Evolutionary conservation across 2,113 vertebrate species (phyloP).

Genomic region (Chamaea fasciata): DNA sequence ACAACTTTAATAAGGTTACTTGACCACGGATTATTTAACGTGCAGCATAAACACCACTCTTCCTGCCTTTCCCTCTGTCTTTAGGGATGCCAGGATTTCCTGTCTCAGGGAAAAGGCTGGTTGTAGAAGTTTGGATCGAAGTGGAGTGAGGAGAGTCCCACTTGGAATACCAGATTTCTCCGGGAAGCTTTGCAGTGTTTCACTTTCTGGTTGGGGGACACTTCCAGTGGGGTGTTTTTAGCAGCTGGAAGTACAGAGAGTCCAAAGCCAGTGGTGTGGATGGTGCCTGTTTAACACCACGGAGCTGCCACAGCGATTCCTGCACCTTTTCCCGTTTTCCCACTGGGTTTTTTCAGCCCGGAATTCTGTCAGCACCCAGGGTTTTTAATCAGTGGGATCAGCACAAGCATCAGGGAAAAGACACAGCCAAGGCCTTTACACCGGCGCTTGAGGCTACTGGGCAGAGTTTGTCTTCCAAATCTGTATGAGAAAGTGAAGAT

Average conservation of each 20-base stretch:
- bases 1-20: not conserved
- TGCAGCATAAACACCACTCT: not conserved
- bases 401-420: not conserved
- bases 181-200: not conserved
- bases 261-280: not conserved
- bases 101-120: not conserved
- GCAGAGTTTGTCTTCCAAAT: not conserved
- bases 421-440: not conserved
- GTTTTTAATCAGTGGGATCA: not conserved
- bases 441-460: not conserved
- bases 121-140: not conserved
- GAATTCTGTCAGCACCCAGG: not conserved
- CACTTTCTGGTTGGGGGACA: not conserved
- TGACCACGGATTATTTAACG: not conserved
- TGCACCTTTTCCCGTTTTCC: not conserved
- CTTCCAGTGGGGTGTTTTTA: not conserved
- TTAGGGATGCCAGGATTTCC: not conserved
- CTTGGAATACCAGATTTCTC: not conserved
- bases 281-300: not conserved
- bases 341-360: rapidly evolving
- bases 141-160: no score
- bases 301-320: not conserved
- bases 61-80: not conserved
- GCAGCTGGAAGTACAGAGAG: not conserved
- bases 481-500: not conserved